Conservation (phyloP, 2,797 vertebrate species). For the Otus scops region DNA sequence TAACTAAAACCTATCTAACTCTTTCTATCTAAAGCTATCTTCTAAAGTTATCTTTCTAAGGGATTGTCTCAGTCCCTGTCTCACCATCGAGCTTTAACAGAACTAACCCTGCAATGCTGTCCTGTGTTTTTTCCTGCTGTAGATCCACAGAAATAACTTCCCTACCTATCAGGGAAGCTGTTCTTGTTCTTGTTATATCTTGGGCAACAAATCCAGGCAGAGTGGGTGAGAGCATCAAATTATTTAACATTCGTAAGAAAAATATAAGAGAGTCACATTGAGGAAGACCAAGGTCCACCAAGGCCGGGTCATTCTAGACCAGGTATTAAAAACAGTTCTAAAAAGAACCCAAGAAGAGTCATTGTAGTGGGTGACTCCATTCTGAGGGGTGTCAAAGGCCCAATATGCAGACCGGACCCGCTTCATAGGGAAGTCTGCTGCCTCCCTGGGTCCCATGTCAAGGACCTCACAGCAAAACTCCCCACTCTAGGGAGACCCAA, state of each 20-base stretch:
- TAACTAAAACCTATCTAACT: neutral
- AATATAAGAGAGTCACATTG: neutral
- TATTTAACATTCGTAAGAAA: neutral
- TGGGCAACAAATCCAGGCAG: neutral
- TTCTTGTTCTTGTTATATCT: neutral
- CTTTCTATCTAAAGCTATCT: neutral
- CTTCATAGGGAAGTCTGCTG: too few relatives aligned
- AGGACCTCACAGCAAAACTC: too few relatives aligned
- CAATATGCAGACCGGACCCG: too few relatives aligned
- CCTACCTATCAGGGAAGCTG: neutral
- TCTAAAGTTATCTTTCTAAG: neutral
- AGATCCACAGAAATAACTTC: neutral
- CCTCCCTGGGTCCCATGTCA: too few relatives aligned
- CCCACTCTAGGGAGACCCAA: too few relatives aligned
- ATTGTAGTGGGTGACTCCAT: too few relatives aligned
- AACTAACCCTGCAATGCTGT: neutral
- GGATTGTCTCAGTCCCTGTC: neutral
- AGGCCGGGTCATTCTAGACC: too few relatives aligned
- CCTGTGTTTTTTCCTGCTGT: neutral
- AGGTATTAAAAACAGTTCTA: too few relatives aligned
- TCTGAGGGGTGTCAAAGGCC: too few relatives aligned
- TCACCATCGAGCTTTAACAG: fast-evolving
- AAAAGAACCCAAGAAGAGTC: too few relatives aligned
- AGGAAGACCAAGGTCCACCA: too few relatives aligned
- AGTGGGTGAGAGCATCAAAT: neutral